A percentile compares a stretch with the other conserved stretches of the same genome.
phyloP scores from a whole-genome alignment of 2,888 invertebrate genomes.

The Mesorhabditis sp. region DNA sequence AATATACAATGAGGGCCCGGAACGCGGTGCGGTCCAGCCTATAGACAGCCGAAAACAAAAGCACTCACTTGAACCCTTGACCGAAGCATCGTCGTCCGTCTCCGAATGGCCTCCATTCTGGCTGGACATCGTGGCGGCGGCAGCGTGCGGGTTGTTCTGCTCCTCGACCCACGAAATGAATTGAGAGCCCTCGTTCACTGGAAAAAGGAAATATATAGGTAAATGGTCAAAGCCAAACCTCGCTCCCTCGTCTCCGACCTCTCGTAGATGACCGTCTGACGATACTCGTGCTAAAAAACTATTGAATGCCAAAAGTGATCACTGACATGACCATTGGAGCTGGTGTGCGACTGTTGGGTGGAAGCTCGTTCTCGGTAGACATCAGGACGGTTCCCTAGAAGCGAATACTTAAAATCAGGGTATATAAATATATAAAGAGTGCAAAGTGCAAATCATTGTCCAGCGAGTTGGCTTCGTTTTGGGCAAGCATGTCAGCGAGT shows the following conservation, averaged over 20 bases:
- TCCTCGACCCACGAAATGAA: not conserved
- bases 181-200: not conserved
- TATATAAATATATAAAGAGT: not conserved
- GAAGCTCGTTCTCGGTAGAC: not conserved
- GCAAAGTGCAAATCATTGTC: not conserved
- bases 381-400: not conserved
- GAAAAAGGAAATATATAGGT: not conserved
- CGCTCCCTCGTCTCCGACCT: not conserved
- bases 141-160: not conserved
- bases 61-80: not conserved
- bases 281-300: not conserved
- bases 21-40: too few species aligned
- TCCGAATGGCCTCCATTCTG: slow-evolving; percentile 3
- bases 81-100: not conserved
- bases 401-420: not conserved
- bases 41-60: too few species aligned
- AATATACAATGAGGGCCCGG: too few species aligned
- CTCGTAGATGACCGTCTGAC: not conserved
- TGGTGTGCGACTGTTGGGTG: not conserved
- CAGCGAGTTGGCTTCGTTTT: too few species aligned
- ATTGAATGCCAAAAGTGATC: too few species aligned
- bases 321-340: not conserved
- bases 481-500: too few species aligned
- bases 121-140: not conserved
- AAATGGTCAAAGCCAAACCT: not conserved